phyloP scores from a whole-genome alignment of 2,888 invertebrate genomes.

The Mesorhabditis sp. region DNA sequence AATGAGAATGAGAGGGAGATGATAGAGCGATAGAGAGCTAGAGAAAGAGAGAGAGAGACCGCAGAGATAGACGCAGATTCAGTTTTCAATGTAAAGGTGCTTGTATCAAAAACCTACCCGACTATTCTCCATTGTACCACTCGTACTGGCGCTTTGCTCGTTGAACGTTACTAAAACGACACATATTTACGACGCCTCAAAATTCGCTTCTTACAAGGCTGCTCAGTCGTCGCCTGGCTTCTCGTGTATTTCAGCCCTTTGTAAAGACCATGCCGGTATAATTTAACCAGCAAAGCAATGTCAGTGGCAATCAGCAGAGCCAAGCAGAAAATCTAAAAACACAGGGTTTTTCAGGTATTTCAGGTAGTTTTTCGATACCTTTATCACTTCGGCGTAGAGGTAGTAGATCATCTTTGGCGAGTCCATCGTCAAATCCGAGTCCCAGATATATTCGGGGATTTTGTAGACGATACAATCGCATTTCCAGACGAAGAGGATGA shows the following conservation, averaged over 20 bases:
- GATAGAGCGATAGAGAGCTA: no score
- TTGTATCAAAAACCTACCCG: no score
- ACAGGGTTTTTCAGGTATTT: background rate
- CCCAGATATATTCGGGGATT: background rate
- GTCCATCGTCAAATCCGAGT: conserved; percentile 1
- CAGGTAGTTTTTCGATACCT: background rate
- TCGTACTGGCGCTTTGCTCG: no score
- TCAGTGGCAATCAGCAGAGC: background rate
- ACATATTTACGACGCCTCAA: background rate
- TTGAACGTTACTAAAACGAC: no score
- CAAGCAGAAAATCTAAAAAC: background rate
- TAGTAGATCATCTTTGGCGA: conserved; percentile 5
- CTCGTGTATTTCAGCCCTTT: background rate
- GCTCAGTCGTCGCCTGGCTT: background rate
- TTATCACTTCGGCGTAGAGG: background rate
- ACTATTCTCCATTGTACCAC: no score
- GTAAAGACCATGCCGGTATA: conserved; percentile 4
- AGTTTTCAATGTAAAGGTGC: no score
- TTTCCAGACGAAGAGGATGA: conserved; percentile 1
- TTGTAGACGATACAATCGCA: background rate
- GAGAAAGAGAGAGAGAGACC: no score
- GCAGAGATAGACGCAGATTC: no score
- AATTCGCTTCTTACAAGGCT: background rate
- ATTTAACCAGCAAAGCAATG: conserved; percentile 3
- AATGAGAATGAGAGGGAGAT: no score